Base-by-base conservation (phyloP, 2,888 invertebrate species). In the Callyntrura sp. region DNA sequence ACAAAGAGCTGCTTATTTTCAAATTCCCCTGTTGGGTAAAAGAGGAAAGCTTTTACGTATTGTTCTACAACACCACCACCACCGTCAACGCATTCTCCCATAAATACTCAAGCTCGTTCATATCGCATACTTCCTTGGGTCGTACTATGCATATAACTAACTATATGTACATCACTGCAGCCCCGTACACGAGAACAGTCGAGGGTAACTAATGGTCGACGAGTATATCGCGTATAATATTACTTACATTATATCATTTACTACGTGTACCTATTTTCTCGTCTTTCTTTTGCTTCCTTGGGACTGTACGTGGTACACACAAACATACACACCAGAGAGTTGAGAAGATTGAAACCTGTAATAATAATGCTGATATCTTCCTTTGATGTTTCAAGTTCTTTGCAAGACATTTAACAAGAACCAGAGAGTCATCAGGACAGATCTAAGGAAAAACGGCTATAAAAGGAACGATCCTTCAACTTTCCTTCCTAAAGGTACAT, bases 311-410 rank as follows among this genome's bases (percentile, higher is more conserved):
- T 23, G 9, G 35, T 35, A 35, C 35, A 35, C 35, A 35, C 35
- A 6, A 35, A 6, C 35, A 35, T 76, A 76, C 76, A 23, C 51
- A 51, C 48, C 12, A 51, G n/a, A 12, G 11, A 17, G 62, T 12
- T 79, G 14, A 62, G 60, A 62, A 62, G 81, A 76, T 48, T 76
- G 55, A 76, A 76, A 51, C 76, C 76, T 76, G 76, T 25, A 76
- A 76, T 76, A 76, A 76, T 48, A 76, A 76, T 17, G 12, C 25
- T 25, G 25, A 23, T 51, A 14, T 76, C 9, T 76, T 76, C 20
- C 51, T 76, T 55, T 76, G 76, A 76, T 35, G 35, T 35, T 35
- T 35, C 35, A 35, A 28, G 76, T 76, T 76, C 76, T 76, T 28
- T 76, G 48, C 17, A 23, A 76, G 51, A 25, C 48, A 51, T 76